Conservation (phyloP, 1,140 invertebrate genomes). For the Oryctes rhinoceros region DNA sequence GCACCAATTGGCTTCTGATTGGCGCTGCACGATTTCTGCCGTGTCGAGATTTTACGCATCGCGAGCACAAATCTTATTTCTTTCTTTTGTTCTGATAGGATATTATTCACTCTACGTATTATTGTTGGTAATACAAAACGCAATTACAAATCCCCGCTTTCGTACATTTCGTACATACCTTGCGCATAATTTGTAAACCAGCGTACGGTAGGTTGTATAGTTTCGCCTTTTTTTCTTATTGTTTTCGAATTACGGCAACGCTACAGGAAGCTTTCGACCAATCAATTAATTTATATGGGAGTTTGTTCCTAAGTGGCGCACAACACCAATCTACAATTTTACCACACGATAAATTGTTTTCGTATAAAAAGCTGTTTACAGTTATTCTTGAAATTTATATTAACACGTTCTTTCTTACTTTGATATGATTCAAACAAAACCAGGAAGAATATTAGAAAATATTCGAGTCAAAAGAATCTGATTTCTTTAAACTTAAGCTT, state of each 20-base stretch:
- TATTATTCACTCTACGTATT: constrained; percentile 11
- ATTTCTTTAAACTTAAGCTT: too few species aligned
- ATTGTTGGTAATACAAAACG: constrained; percentile 21
- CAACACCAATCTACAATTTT: background rate
- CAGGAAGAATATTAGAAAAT: too few species aligned
- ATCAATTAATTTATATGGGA: background rate
- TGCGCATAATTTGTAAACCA: background rate
- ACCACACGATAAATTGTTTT: too few species aligned
- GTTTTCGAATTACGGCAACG: background rate
- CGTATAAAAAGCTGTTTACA: too few species aligned
- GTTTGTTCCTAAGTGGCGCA: background rate
- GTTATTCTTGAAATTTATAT: too few species aligned
- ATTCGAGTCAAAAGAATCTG: too few species aligned
- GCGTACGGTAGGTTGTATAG: background rate
- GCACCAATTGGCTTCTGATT: constrained; percentile 35
- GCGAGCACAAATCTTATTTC: background rate
- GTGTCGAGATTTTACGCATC: constrained; percentile 27
- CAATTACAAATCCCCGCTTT: constrained; percentile 25
- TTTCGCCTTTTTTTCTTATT: background rate
- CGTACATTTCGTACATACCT: constrained; percentile 1
- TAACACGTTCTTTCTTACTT: too few species aligned
- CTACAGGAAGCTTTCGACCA: background rate
- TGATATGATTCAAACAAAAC: too few species aligned
- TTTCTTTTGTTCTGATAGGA: constrained; percentile 1
- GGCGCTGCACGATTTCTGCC: constrained; percentile 22